Conservation (phyloP, 2,888 invertebrate genomes). For the Chrysolina haemoptera region DNA sequence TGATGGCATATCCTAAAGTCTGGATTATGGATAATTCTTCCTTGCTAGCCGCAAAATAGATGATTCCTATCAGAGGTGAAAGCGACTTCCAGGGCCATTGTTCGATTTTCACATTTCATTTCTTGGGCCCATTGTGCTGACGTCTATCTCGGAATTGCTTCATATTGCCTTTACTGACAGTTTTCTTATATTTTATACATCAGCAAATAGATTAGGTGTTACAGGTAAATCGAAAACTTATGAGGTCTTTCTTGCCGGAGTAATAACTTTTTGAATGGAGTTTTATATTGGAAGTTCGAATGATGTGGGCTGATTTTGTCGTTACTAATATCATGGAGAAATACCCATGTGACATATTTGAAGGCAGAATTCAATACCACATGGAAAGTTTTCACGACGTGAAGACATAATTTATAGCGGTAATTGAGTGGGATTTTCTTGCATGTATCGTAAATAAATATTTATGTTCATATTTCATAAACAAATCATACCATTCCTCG, state of each 20-base stretch:
- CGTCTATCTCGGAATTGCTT: conserved; percentile 59
- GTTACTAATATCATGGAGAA: neutral
- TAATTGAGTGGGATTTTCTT: too few relatives aligned
- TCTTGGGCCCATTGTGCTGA: conserved; percentile 58
- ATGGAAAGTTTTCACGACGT: too few relatives aligned
- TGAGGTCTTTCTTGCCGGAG: conserved; percentile 40
- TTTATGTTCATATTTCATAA: too few relatives aligned
- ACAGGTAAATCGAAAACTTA: conserved; percentile 49
- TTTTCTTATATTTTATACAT: conserved; percentile 52
- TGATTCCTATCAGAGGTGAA: conserved; percentile 64
- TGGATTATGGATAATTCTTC: conserved; percentile 52
- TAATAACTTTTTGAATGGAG: conserved; percentile 41
- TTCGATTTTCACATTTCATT: conserved; percentile 61
- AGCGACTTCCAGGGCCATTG: conserved; percentile 55
- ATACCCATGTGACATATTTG: neutral
- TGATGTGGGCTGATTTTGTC: neutral
- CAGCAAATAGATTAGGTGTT: conserved; percentile 51
- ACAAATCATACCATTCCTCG: too few relatives aligned
- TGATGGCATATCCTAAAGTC: conserved; percentile 52
- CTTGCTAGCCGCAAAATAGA: conserved; percentile 58
- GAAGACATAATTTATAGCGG: too few relatives aligned
- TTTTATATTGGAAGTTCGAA: conserved; percentile 23
- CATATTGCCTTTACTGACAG: conserved; percentile 58
- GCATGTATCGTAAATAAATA: too few relatives aligned
- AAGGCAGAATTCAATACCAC: too few relatives aligned